These are phyloP conservation scores for Leuciscus idus DNA, from an alignment of 2,113 vertebrate species.

Conservation along the genomic window DNA sequence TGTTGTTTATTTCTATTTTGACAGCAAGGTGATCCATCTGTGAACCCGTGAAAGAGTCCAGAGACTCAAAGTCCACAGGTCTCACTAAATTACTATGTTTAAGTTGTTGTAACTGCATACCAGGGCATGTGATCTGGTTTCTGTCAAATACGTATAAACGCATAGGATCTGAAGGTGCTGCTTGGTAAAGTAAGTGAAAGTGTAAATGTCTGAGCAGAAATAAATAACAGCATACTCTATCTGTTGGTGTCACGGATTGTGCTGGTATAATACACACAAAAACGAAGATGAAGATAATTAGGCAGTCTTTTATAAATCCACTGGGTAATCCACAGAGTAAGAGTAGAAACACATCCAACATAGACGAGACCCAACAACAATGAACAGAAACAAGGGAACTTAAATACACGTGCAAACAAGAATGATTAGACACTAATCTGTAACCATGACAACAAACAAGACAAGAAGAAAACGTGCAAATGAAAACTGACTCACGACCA, in stretches of 20 bases:
- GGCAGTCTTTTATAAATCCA: too few species aligned
- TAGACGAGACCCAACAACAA: too few species aligned
- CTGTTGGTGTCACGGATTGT: neutral
- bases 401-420: too few species aligned
- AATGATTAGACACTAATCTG: too few species aligned
- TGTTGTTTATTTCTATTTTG: constrained; percentile 14
- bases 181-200: neutral
- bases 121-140: neutral
- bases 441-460: too few species aligned
- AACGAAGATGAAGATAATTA: too few species aligned
- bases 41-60: constrained; percentile 30
- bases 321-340: too few species aligned
- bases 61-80: constrained; percentile 16
- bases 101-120: constrained; percentile 22
- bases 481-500: too few species aligned
- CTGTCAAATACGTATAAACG: neutral
- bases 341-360: too few species aligned
- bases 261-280: too few species aligned
- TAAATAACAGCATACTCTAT: neutral
- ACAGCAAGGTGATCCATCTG: constrained; percentile 8
- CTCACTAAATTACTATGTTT: constrained; percentile 25
- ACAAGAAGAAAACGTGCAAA: too few species aligned
- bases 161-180: neutral
- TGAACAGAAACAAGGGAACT: too few species aligned
- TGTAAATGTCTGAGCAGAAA: neutral